These are phyloP conservation scores for Stegodyphus dumicola DNA, from an alignment of 1,140 invertebrate species.

Conservation along the genomic window DNA sequence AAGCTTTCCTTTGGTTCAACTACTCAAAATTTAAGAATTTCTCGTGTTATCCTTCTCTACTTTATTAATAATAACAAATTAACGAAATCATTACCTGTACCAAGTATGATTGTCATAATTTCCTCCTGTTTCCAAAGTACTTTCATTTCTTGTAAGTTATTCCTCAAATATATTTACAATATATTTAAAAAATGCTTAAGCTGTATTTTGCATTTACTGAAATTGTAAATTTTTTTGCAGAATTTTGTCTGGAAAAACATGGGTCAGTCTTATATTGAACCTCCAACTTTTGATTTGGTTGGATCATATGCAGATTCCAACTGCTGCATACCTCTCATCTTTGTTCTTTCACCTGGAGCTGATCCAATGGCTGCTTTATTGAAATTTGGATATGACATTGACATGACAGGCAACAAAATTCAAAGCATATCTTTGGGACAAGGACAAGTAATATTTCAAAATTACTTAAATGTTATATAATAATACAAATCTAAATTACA, in stretches of 20 bases:
- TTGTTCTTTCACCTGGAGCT: slow-evolving; percentile 71
- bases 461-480: slow-evolving; percentile 7
- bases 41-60: no score
- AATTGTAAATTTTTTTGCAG: slow-evolving; percentile 23
- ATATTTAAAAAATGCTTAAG: no score
- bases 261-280: slow-evolving; percentile 70
- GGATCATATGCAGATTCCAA: slow-evolving; percentile 70
- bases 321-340: slow-evolving; percentile 69
- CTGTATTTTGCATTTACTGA: no score
- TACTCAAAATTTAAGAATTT: no score
- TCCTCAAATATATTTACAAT: no score
- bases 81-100: no score
- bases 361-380: slow-evolving; percentile 71
- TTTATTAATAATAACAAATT: no score
- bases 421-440: slow-evolving; percentile 71
- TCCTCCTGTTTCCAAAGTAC: no score
- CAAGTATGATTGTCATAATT: no score
- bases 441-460: slow-evolving; percentile 68
- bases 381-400: slow-evolving; percentile 71
- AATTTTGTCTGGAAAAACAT: slow-evolving; percentile 70
- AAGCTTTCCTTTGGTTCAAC: no score
- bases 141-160: no score
- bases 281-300: slow-evolving; percentile 71
- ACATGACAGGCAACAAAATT: slow-evolving; percentile 70
- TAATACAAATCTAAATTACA: neutral